These are phyloP conservation scores for Chrysopa pallens DNA, from an alignment of 1,140 invertebrate genomes.

Conservation along the genomic window DNA sequence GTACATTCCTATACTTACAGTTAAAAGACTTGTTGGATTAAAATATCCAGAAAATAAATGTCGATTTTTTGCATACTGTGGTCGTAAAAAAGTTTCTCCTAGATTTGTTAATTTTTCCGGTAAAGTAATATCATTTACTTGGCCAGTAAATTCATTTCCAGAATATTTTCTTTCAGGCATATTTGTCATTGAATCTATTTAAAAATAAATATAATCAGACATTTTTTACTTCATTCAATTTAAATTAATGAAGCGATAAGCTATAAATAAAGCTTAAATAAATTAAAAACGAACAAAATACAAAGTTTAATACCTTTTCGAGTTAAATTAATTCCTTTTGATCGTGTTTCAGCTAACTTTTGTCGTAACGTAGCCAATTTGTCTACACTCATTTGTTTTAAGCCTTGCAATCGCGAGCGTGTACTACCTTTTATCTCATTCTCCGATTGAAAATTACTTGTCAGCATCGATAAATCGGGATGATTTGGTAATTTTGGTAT, in stretches of 20 bases:
- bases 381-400: slow-evolving; percentile 46
- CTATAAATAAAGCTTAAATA: no score
- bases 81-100: slow-evolving; percentile 25
- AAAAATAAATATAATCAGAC: no score
- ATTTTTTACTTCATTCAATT: no score
- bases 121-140: slow-evolving; percentile 15
- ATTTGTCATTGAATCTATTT: no score
- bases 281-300: no score
- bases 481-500: no score
- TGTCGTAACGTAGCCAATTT: slow-evolving; percentile 43
- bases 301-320: no score
- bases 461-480: slow-evolving; percentile 8
- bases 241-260: no score
- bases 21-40: slow-evolving; percentile 26
- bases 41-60: slow-evolving; percentile 30
- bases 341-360: slow-evolving; percentile 39
- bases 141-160: slow-evolving; percentile 2
- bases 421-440: slow-evolving; percentile 25
- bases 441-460: slow-evolving; percentile 9
- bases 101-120: slow-evolving; percentile 19
- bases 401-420: slow-evolving; percentile 35
- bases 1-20: slow-evolving; percentile 25
- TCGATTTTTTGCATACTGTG: slow-evolving; percentile 26
- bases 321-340: slow-evolving; percentile 2
- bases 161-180: no score